A percentile compares a stretch with the other conserved stretches of the same genome.
Evolutionary conservation across 2,888 invertebrate genomes (phyloP).

Genomic region (Drosophila tripunctata): DNA sequence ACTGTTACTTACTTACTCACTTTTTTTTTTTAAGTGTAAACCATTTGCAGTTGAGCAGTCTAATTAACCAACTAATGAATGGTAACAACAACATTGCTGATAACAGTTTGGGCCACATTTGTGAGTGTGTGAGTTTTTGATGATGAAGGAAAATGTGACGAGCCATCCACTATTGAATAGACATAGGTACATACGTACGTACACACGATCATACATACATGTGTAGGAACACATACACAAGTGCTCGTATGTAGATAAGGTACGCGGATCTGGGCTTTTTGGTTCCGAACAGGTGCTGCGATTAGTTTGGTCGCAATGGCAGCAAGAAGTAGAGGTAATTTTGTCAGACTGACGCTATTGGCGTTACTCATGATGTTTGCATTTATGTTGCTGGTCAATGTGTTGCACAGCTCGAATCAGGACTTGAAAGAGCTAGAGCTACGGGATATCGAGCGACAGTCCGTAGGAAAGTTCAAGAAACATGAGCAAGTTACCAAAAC

Average conservation of each 20-base stretch:
- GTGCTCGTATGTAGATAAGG: conserved; percentile 33
- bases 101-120: conserved; percentile 27
- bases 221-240: background rate
- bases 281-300: background rate
- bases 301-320: conserved; percentile 55
- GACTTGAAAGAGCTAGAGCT: background rate
- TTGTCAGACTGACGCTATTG: conserved; percentile 43
- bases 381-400: conserved; percentile 45
- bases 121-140: background rate
- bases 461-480: too few species aligned
- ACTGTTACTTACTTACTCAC: background rate
- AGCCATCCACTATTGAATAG: too few species aligned
- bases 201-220: conserved; percentile 6
- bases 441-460: background rate
- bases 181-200: too few species aligned
- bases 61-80: conserved; percentile 30
- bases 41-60: background rate
- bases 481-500: background rate
- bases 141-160: conserved; percentile 2
- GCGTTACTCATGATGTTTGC: conserved; percentile 25
- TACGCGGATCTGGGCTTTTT: background rate
- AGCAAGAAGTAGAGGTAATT: conserved; percentile 47
- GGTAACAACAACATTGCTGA: conserved; percentile 13
- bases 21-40: conserved; percentile 15
- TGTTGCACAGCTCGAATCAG: conserved; percentile 12